Percentiles rank a stretch among this genome's conserved stretches.
Evolutionary conservation across 2,888 invertebrate species (phyloP).

Genomic region (Cephus runcator): DNA sequence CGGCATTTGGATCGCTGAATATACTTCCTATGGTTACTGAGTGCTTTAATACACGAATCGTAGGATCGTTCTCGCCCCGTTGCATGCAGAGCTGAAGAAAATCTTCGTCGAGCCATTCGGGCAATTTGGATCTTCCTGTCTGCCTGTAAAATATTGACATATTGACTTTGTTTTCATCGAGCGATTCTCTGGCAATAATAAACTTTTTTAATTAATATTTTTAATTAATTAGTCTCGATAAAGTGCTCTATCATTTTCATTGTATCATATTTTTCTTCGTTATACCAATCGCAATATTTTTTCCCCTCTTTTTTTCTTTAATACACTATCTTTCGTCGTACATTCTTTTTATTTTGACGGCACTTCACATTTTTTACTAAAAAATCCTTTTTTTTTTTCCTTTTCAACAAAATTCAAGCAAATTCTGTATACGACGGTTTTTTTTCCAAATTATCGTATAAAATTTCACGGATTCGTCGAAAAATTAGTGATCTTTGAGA

Average conservation of each 20-base stretch:
- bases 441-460: neutral
- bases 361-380: neutral
- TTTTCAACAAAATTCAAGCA: neutral
- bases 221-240: neutral
- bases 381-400: neutral
- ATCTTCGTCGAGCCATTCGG: slow-evolving; percentile 21
- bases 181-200: neutral
- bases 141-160: neutral
- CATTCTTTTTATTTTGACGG: neutral
- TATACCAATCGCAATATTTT: neutral
- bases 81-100: slow-evolving; percentile 21
- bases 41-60: slow-evolving; percentile 17
- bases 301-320: neutral
- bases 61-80: slow-evolving; percentile 16
- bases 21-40: neutral
- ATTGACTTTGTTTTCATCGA: neutral
- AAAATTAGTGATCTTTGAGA: neutral
- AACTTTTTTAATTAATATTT: neutral
- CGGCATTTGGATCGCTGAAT: neutral
- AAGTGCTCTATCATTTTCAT: neutral
- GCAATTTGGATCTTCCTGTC: neutral
- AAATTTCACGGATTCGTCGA: neutral
- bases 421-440: neutral
- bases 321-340: neutral
- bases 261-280: neutral